Evolutionary conservation across 2,888 invertebrate genomes (phyloP).

Genomic region (Ectemnius continuus): DNA sequence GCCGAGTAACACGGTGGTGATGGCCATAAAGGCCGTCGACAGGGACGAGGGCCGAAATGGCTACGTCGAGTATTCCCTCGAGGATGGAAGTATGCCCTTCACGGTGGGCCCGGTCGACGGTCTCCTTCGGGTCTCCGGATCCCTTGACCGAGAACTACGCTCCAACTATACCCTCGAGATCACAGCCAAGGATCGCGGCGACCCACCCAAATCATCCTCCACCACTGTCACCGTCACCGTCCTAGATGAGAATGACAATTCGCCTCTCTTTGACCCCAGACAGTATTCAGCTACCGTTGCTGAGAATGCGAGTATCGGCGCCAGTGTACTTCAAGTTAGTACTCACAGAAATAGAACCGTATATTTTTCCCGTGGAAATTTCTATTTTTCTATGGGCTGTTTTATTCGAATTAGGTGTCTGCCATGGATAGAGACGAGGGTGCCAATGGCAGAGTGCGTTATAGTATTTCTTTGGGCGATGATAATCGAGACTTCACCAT

Average conservation of each 20-base stretch:
- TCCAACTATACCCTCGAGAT: slow-evolving; percentile 87
- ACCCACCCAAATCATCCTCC: slow-evolving; percentile 86
- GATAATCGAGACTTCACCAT: slow-evolving; percentile 94
- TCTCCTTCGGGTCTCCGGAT: slow-evolving; percentile 89
- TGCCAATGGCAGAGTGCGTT: slow-evolving; percentile 93
- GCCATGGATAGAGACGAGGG: slow-evolving; percentile 94
- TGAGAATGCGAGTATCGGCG: slow-evolving; percentile 96
- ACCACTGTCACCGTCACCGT: slow-evolving; percentile 86
- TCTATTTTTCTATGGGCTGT: background rate
- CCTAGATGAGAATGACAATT: slow-evolving; percentile 93
- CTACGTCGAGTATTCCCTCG: slow-evolving; percentile 91
- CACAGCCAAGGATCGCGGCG: slow-evolving; percentile 93
- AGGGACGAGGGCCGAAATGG: slow-evolving; percentile 95
- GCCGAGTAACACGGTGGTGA: slow-evolving; percentile 90
- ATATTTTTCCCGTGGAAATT: background rate
- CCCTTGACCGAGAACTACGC: slow-evolving; percentile 89
- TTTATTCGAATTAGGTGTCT: slow-evolving; percentile 83
- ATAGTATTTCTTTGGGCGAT: slow-evolving; percentile 93
- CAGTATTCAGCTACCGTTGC: slow-evolving; percentile 94
- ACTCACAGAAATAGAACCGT: background rate
- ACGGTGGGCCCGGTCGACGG: slow-evolving; percentile 93
- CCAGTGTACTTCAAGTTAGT: slow-evolving; percentile 89
- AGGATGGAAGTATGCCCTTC: slow-evolving; percentile 82
- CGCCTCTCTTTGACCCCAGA: slow-evolving; percentile 92
- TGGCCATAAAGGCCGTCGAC: slow-evolving; percentile 93